phyloP scores from a whole-genome alignment of 2,113 vertebrate species.

The Lates calcarifer region DNA sequence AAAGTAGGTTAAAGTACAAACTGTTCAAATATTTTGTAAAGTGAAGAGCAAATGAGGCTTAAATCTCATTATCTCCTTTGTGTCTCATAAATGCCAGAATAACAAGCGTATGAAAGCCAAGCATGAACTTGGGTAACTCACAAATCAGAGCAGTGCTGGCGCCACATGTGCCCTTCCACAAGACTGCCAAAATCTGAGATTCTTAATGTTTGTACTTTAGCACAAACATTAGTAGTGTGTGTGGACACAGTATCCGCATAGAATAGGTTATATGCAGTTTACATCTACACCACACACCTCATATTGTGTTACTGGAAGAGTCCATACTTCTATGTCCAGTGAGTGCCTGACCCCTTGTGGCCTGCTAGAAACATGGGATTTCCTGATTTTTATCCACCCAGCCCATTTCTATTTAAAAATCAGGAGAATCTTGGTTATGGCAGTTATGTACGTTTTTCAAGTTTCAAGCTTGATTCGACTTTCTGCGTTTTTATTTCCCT shows the following conservation, averaged over 20 bases:
- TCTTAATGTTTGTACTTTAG: neutral
- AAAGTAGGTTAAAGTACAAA: neutral
- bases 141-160: neutral
- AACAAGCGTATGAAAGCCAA: neutral
- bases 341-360: constrained; percentile 43
- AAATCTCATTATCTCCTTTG: neutral
- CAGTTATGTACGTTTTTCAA: no score
- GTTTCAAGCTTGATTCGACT: no score
- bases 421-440: no score
- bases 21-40: neutral
- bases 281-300: neutral
- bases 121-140: neutral
- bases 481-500: no score
- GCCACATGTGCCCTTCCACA: neutral
- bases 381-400: no score
- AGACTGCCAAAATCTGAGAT: neutral
- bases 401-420: no score
- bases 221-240: no score
- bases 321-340: neutral
- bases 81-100: neutral
- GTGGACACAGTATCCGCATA: neutral
- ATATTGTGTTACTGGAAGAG: neutral
- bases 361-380: neutral
- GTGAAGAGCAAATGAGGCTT: neutral
- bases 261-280: neutral